Evolutionary conservation across 2,888 invertebrate genomes (phyloP).

Genomic region (Drosophila neotestacea): DNA sequence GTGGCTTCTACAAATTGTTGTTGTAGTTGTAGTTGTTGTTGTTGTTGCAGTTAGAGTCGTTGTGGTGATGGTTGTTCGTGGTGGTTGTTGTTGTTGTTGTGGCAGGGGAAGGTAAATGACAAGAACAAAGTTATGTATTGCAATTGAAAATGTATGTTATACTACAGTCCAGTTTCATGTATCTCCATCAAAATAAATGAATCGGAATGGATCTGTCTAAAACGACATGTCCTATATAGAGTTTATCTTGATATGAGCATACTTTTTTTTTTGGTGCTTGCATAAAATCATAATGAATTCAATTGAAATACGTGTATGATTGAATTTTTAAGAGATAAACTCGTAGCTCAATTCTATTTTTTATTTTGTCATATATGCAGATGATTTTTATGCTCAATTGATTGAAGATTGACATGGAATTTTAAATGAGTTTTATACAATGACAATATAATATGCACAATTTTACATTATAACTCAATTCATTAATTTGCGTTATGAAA

Average conservation of each 20-base stretch:
- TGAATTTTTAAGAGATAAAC: constrained; percentile 17
- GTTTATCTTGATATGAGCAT: constrained; percentile 7
- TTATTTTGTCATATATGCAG: constrained; percentile 17
- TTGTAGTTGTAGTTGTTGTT: constrained; percentile 56
- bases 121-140: constrained; percentile 52
- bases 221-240: constrained; percentile 1
- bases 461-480: constrained; percentile 22
- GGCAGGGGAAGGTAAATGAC: constrained; percentile 41
- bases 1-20: constrained; percentile 66
- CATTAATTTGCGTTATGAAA: constrained; percentile 42
- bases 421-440: constrained; percentile 22
- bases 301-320: constrained; percentile 17
- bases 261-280: constrained; percentile 17
- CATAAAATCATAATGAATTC: constrained; percentile 26
- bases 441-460: constrained; percentile 10
- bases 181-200: constrained; percentile 1
- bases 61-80: constrained; percentile 45
- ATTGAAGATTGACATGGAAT: constrained; percentile 29
- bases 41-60: constrained; percentile 46
- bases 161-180: constrained; percentile 24
- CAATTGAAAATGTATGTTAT: constrained; percentile 44
- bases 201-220: constrained; percentile 10
- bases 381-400: constrained; percentile 30
- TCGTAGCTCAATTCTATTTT: neutral
- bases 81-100: constrained; percentile 50